Conservation (phyloP, 2,888 invertebrate genomes). For the Heliconius hortense region DNA sequence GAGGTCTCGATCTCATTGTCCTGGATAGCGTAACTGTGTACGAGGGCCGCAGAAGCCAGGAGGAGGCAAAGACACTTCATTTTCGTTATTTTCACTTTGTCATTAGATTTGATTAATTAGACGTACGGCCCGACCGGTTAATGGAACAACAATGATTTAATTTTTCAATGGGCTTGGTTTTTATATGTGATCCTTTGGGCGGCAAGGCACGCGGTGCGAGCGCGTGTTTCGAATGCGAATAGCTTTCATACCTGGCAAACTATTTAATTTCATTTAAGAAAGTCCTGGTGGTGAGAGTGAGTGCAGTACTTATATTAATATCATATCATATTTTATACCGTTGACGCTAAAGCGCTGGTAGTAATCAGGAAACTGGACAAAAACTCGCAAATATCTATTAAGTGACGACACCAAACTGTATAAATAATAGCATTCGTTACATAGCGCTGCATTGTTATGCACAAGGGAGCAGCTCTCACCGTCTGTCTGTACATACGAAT, state of each 20-base stretch:
- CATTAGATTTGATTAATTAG: conserved; percentile 76
- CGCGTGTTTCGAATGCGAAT: conserved; percentile 67
- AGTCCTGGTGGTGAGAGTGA: conserved; percentile 78
- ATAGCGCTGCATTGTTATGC: conserved; percentile 51
- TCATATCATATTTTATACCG: conserved; percentile 32
- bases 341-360: not conserved
- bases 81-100: conserved; percentile 66
- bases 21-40: conserved; percentile 74
- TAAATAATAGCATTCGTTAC: conserved; percentile 33
- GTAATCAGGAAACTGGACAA: not conserved
- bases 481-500: conserved; percentile 55
- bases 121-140: conserved; percentile 73
- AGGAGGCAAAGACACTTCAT: conserved; percentile 80
- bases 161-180: conserved; percentile 85
- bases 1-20: conserved; percentile 82
- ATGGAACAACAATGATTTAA: conserved; percentile 81
- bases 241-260: conserved; percentile 71
- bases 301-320: conserved; percentile 40
- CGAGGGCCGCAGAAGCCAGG: conserved; percentile 77
- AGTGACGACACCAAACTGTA: conserved; percentile 19
- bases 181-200: conserved; percentile 83
- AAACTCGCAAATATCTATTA: not conserved
- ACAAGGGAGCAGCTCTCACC: conserved; percentile 55
- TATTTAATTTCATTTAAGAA: conserved; percentile 79
- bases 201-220: conserved; percentile 72